phyloP scores from a whole-genome alignment of 2,113 vertebrate species.

The Sylvilagus bachmani region DNA sequence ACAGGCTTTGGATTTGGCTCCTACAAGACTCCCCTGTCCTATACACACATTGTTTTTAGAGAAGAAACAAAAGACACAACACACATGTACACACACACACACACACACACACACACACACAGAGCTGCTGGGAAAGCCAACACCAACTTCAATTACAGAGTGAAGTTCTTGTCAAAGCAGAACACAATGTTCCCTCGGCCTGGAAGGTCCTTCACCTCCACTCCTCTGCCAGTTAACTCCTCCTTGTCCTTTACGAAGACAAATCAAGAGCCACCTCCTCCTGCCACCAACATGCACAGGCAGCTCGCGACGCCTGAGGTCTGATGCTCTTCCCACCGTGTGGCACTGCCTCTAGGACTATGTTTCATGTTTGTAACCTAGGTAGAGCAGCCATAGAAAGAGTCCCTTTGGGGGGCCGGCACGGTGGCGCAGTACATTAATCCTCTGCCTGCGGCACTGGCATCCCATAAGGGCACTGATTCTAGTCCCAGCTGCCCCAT shows the following conservation, averaged over 20 bases:
- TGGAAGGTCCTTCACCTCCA: neutral
- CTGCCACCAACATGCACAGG: neutral
- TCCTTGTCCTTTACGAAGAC: neutral
- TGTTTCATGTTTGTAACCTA: neutral
- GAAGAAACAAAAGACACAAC: neutral
- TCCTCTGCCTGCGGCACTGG: too few species aligned
- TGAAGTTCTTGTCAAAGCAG: constrained; percentile 28
- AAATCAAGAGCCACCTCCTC: neutral
- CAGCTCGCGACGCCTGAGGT: neutral
- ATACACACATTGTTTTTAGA: neutral
- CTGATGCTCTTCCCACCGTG: neutral
- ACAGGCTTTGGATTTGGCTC: neutral
- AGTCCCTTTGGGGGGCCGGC: neutral
- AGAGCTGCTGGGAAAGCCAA: neutral
- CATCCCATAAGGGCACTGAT: too few species aligned
- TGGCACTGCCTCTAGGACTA: rapidly evolving
- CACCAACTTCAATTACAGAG: neutral
- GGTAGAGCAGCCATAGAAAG: neutral
- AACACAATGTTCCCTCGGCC: neutral
- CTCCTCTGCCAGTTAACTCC: neutral
- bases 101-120: too few species aligned
- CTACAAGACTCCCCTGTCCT: neutral
- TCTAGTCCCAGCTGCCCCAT: too few species aligned
- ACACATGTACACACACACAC: neutral
- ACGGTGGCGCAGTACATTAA: too few species aligned